These are phyloP conservation scores for Aethes cnicana DNA, from an alignment of 2,888 invertebrate genomes.

Conservation along the genomic window DNA sequence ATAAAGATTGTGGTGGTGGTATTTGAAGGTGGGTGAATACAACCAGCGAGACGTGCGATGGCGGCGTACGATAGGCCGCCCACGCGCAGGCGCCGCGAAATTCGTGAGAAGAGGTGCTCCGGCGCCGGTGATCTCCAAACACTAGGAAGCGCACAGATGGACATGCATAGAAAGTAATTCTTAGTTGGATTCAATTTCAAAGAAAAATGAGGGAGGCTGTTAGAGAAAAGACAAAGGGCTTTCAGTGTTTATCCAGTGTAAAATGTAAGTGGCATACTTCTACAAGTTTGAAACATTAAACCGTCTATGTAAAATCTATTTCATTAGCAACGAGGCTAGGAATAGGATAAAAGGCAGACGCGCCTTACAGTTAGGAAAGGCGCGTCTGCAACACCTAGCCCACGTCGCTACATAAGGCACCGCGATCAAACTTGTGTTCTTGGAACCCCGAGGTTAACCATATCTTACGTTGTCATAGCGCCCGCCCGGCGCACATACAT, in stretches of 20 bases:
- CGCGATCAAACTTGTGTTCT: slow-evolving; percentile 39
- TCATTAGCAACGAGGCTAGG: no score
- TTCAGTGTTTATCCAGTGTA: no score
- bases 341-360: background rate
- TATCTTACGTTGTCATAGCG: slow-evolving; percentile 41
- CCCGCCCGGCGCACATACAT: slow-evolving; percentile 29
- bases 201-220: no score
- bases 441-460: slow-evolving; percentile 42
- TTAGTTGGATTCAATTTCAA: background rate
- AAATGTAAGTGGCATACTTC: no score
- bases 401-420: slow-evolving; percentile 31
- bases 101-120: slow-evolving; percentile 75
- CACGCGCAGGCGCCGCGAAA: slow-evolving; percentile 76
- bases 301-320: no score
- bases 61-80: slow-evolving; percentile 75
- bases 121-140: slow-evolving; percentile 59
- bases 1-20: slow-evolving; percentile 45
- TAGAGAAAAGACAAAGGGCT: background rate
- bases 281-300: no score
- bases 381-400: slow-evolving; percentile 21
- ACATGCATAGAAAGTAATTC: background rate
- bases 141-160: slow-evolving; percentile 37
- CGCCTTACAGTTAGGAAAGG: background rate
- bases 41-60: slow-evolving; percentile 64
- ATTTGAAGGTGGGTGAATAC: slow-evolving; percentile 49